These are phyloP conservation scores for Eupsilia transversa DNA, from an alignment of 2,888 invertebrate genomes.

Conservation along the genomic window DNA sequence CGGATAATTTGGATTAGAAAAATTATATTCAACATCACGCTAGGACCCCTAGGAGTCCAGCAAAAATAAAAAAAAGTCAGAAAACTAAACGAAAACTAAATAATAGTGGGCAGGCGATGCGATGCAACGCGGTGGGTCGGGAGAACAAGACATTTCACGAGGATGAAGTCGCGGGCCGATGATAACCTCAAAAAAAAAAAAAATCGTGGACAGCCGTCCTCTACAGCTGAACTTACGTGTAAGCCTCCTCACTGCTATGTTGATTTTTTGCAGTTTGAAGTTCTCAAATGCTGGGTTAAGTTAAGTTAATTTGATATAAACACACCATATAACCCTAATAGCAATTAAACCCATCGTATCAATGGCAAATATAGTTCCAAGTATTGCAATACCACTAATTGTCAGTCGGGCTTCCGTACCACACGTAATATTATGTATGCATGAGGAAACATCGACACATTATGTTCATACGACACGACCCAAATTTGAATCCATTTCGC, in stretches of 20 bases:
- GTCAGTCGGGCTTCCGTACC: conserved; percentile 22
- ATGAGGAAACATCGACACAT: conserved; percentile 27
- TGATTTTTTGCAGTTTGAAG: background rate
- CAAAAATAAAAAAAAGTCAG: background rate
- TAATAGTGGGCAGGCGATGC: background rate
- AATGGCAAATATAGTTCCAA: conserved; percentile 19
- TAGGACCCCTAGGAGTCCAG: background rate
- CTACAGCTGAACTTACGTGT: background rate
- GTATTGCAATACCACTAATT: conserved; percentile 37
- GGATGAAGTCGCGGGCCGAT: background rate
- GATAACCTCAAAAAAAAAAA: conserved; percentile 17
- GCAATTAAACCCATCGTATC: conserved; percentile 24
- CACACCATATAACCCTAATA: background rate
- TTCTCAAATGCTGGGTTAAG: background rate
- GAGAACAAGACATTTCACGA: background rate
- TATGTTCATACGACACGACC: conserved; percentile 12
- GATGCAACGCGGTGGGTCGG: background rate
- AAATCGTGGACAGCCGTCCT: background rate
- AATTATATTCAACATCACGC: background rate
- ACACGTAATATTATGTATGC: conserved; percentile 39
- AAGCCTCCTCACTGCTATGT: background rate
- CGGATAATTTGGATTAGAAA: background rate
- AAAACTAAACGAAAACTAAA: background rate
- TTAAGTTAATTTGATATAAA: background rate
- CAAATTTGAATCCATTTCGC: conserved; percentile 54